phyloP scores from a whole-genome alignment of 2,888 invertebrate genomes.

The Stenotaenia linearis region DNA sequence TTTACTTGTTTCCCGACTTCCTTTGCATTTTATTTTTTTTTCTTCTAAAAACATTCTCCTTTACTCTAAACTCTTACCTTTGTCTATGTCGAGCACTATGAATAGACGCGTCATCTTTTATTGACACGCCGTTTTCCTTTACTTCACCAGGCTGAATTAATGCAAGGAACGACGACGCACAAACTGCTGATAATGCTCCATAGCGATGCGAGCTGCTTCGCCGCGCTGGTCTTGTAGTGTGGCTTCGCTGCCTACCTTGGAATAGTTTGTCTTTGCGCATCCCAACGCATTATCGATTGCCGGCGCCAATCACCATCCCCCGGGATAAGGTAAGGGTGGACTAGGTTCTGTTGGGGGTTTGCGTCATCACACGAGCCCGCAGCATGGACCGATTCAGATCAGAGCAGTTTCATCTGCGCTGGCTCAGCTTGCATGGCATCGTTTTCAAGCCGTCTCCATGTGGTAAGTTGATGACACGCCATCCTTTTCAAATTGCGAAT shows the following conservation, averaged over 20 bases:
- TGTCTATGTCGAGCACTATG: background rate
- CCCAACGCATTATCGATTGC: conserved; percentile 26
- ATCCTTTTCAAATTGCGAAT: background rate
- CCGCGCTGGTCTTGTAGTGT: no score
- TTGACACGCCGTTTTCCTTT: background rate
- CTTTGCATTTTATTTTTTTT: background rate
- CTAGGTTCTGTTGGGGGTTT: background rate
- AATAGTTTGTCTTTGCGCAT: conserved; percentile 9
- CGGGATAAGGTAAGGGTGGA: conserved; percentile 17
- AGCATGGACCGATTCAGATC: background rate
- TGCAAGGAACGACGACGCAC: background rate
- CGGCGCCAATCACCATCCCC: conserved; percentile 14
- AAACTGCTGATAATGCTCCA: background rate
- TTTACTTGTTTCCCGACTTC: background rate
- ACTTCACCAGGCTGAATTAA: conserved; percentile 7
- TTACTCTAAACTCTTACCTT: background rate
- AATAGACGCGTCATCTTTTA: conserved; percentile 7
- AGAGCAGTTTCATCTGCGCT: background rate
- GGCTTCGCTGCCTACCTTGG: background rate
- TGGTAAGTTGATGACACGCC: background rate
- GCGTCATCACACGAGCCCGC: conserved; percentile 1
- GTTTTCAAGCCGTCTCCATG: background rate
- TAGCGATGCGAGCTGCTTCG: background rate
- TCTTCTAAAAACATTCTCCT: background rate
- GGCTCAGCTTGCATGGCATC: background rate